Evolutionary conservation across 2,113 vertebrate genomes (phyloP), one percentile per base, ranked within the genome.

Genomic region (Gobius niger): DNA sequence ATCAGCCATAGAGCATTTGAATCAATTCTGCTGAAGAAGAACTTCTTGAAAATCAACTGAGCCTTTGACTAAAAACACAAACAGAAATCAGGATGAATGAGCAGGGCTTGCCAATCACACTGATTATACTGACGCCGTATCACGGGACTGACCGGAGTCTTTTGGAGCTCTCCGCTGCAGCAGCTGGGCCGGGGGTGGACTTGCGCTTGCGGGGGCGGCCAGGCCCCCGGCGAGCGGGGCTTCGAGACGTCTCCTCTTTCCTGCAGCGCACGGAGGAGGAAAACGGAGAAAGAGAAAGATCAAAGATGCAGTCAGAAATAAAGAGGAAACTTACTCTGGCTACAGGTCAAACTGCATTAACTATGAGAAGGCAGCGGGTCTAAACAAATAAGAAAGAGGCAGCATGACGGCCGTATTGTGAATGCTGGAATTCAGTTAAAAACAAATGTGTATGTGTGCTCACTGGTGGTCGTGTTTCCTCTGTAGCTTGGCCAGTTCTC

Each of bases 171-270:
- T 24, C 91, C 67, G 88, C 91, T 68, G 88, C 88, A 65, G 73
- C 85, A 76, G 80, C 82, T 78, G 87, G 79, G 83, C 63, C 91
- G 73, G 83, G 92, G 87, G 68, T 90, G 59, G 65, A 95, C 72
- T 94, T 98, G 79, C 96, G 92, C 78, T 99, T 99, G 83, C 96
- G 91, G 0, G 97, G 96, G 75, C 97, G 93, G 7, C 97, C 97
- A 0, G 96, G 96, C n/a, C 97, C 95, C 0, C 97, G 88, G 54
- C 96, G 93, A 0, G 95, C 96, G 0, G 97, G 96, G 86, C 96
- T 98, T 34, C 95, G 92, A 0, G 94, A 96, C 72, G 92, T 95
- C 83, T 99, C 96, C 0, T 98, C 96, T 78, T 94, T 96, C 91
- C 97, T 99, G 89, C 63, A 68, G 73, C 64, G 47, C 70, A 69